These are phyloP conservation scores for Euplexia lucipara DNA, from an alignment of 2,888 invertebrate genomes.

Conservation along the genomic window DNA sequence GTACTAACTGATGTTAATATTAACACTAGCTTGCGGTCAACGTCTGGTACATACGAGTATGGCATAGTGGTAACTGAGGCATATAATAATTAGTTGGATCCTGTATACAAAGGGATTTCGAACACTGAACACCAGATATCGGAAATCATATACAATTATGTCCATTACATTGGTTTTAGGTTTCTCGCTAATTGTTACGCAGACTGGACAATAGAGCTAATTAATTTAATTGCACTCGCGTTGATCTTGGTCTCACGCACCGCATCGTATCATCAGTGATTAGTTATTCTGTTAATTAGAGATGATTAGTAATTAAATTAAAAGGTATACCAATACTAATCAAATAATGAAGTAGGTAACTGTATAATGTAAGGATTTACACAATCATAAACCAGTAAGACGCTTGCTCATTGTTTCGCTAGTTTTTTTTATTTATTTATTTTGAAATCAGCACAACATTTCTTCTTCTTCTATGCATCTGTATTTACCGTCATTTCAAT, in stretches of 20 bases:
- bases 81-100: neutral
- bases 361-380: too few species aligned
- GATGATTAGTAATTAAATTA: slow-evolving; percentile 13
- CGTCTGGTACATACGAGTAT: slow-evolving; percentile 14
- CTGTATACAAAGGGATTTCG: neutral
- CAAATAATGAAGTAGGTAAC: neutral
- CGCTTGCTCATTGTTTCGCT: too few species aligned
- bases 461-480: too few species aligned
- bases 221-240: slow-evolving; percentile 38
- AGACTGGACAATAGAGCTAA: slow-evolving; percentile 15
- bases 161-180: slow-evolving; percentile 11
- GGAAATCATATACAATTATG: neutral
- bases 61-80: neutral
- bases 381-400: too few species aligned
- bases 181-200: neutral
- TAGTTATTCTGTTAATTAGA: slow-evolving; percentile 25
- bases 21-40: neutral
- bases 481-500: too few species aligned
- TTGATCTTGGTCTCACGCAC: slow-evolving; percentile 15
- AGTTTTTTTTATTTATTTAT: too few species aligned
- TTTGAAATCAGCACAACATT: too few species aligned
- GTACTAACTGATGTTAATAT: neutral
- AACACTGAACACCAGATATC: neutral
- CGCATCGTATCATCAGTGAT: slow-evolving; percentile 18
- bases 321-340: slow-evolving; percentile 1